Evolutionary conservation across 2,113 vertebrate species (phyloP).

Genomic region (Pandion haliaetus): DNA sequence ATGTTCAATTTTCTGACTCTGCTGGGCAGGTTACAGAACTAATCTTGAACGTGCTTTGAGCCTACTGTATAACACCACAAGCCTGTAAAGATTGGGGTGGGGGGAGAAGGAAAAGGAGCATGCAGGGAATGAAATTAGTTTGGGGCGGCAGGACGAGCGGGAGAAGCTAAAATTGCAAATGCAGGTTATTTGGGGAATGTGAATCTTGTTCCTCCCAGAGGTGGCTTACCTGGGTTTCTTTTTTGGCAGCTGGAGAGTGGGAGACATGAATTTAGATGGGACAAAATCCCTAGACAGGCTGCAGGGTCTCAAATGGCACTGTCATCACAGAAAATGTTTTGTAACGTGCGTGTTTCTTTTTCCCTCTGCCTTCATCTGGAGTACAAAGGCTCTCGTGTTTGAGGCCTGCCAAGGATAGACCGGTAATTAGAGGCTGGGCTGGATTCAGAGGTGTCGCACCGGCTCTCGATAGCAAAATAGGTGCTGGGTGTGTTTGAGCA

Average conservation of each 20-base stretch:
- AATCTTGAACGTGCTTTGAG: constrained; percentile 24
- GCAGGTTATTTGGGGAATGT: neutral
- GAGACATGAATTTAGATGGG: neutral
- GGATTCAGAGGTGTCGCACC: fast-evolving
- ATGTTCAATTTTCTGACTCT: constrained; percentile 20
- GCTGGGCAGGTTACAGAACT: constrained; percentile 38
- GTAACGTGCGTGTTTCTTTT: neutral
- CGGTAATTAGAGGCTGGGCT: neutral
- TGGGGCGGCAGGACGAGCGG: neutral
- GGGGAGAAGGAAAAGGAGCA: neutral
- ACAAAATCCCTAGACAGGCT: neutral
- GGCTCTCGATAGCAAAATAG: fast-evolving
- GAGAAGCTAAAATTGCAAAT: neutral
- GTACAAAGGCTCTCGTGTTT: neutral
- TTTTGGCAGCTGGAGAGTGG: neutral
- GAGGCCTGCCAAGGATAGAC: neutral
- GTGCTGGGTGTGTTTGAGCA: neutral
- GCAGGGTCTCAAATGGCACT: neutral
- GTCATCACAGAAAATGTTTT: neutral
- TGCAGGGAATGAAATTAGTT: neutral
- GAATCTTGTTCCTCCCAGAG: neutral
- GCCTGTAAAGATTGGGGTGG: neutral
- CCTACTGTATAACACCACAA: neutral
- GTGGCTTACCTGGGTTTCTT: neutral
- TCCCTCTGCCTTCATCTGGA: neutral